These are phyloP conservation scores for Drosophila guanche DNA, from an alignment of 1,140 invertebrate genomes.

Conservation along the genomic window DNA sequence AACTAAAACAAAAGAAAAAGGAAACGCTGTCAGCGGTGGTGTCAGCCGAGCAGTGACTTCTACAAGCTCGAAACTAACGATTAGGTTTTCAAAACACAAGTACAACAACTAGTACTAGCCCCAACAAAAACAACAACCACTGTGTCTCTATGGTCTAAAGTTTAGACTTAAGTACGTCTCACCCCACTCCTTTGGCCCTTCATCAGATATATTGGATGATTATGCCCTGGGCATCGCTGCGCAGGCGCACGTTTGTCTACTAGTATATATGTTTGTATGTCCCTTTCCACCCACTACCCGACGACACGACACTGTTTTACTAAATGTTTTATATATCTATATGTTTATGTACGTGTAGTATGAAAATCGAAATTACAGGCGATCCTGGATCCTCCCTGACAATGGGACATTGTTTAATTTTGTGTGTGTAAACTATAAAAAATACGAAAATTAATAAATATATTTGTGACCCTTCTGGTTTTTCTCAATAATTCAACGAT, in stretches of 20 bases:
- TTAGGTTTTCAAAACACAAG: conserved; percentile 58
- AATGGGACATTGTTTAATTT: conserved; percentile 41
- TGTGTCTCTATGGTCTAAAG: conserved; percentile 34
- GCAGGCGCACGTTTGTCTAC: conserved; percentile 69
- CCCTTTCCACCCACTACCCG: too few relatives aligned
- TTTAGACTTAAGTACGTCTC: conserved; percentile 49
- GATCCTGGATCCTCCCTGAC: conserved; percentile 8
- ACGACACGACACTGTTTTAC: conserved; percentile 35
- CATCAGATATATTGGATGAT: too few relatives aligned
- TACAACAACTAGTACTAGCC: conserved; percentile 49
- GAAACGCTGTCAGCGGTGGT: conserved; percentile 53
- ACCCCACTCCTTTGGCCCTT: conserved; percentile 29
- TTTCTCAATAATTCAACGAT: too few relatives aligned
- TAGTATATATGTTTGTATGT: too few relatives aligned
- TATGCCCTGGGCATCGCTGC: conserved; percentile 55
- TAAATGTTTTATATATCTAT: conserved; percentile 58
- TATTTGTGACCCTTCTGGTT: conserved; percentile 28
- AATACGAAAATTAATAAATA: conserved; percentile 43
- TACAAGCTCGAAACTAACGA: conserved; percentile 67
- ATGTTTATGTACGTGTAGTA: conserved; percentile 14
- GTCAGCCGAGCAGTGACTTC: conserved; percentile 25
- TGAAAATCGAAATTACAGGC: conserved; percentile 16
- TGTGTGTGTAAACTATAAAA: conserved; percentile 50
- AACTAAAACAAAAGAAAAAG: conserved; percentile 28
- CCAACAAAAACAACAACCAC: conserved; percentile 13